Percentiles rank a stretch among this genome's conserved stretches.
Evolutionary conservation across 2,888 invertebrate species (phyloP).

Genomic region (Melieria picta): DNA sequence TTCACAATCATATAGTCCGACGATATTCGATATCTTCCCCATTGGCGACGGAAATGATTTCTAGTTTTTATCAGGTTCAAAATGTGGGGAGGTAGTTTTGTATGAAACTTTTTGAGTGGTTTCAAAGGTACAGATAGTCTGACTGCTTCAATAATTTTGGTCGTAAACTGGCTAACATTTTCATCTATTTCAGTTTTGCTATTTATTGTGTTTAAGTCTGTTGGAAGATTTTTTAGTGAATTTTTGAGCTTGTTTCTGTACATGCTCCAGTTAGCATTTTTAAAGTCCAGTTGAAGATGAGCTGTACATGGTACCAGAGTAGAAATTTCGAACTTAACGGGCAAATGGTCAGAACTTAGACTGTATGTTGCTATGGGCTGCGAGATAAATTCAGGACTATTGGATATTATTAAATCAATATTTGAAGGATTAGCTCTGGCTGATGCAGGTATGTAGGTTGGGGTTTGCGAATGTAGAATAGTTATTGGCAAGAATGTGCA

Average conservation of each 20-base stretch:
- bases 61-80: constrained; percentile 3
- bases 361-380: constrained; percentile 20
- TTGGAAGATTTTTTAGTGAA: neutral
- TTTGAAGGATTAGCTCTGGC: constrained; percentile 7
- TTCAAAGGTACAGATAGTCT: neutral
- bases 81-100: constrained; percentile 1
- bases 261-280: constrained; percentile 25
- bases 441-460: constrained; percentile 18
- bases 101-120: neutral
- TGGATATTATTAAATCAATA: constrained; percentile 25
- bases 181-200: neutral
- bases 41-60: constrained; percentile 13
- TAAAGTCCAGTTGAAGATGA: constrained; percentile 10
- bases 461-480: constrained; percentile 9
- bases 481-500: constrained; percentile 15
- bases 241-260: neutral
- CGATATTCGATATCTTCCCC: constrained; percentile 2
- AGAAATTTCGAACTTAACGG: constrained; percentile 6
- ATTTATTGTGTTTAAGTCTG: neutral
- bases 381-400: constrained; percentile 15
- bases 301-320: too few relatives aligned
- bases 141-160: constrained; percentile 7
- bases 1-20: constrained; percentile 11
- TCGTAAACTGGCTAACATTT: neutral
- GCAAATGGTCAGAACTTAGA: constrained; percentile 24